Evolutionary conservation across 2,113 vertebrate species (phyloP), one percentile per base, ranked within the genome.

Genomic region (Ardeotis arabs): DNA sequence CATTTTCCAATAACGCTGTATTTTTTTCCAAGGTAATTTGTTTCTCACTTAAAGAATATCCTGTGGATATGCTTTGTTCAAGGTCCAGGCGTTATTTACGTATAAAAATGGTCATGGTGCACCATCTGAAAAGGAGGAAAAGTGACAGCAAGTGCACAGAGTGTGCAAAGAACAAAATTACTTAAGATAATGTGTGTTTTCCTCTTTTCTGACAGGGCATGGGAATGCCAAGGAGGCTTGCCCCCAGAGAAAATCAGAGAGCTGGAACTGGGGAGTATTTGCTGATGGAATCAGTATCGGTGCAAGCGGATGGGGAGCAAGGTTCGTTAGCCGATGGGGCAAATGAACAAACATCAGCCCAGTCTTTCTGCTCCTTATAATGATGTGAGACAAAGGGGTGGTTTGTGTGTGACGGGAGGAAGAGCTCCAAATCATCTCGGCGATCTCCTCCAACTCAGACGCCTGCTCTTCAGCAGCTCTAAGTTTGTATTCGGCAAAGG

Each of bases 141-240:
- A 68, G 70, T 21, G 44, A 12, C 2, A 29, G 41, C 37, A n/a
- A 62, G 35, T 27, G 56, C 12, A 3, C 1, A 37, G 62, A 47
- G 41, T 10, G 33, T 35, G 49, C n/a, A 19, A 85, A 75, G 67
- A 35, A 13, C 24, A 58, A 16, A 64, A 28, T 29, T 12, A 12
- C 59, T 73, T 8, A 3, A 27, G 76, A 4, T 4, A 8, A 22
- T 3, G 16, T 0, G 0, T 10, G 35, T 2, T 23, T 55, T 70
- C 63, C 41, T 55, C 81, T 33, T 22, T 49, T 73, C 33, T 62
- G 12, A 19, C 6, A 7, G 5, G 23, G 16, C 49, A 35, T 3
- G 13, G 64, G 41, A 44, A 50, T 28, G 41, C 18, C 49, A 23
- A 3, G 37, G 29, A 72, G 47, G 9, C 55, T 59, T 56, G 49